Base-by-base conservation (phyloP, 2,888 invertebrate species). In the Xestobium rufovillosum region DNA sequence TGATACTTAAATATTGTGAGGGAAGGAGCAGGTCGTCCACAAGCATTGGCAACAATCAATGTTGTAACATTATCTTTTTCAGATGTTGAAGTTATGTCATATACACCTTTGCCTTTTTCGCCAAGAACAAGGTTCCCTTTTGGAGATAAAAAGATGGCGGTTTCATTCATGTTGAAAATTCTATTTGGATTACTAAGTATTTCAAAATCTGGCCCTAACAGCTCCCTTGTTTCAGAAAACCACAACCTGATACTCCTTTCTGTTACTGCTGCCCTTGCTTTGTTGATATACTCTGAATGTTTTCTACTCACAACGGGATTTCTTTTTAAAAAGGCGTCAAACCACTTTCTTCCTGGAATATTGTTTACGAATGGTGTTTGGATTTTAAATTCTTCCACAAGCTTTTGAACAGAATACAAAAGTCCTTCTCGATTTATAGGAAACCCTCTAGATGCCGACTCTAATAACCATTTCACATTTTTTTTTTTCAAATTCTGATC, bases 131-230 rank as follows among this genome's bases (percentile, higher is more conserved):
- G 31, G 12, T 23, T 14, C 14, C 33, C 42, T 29, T 44, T 42
- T 14, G 39, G 44, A 12, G 36, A 31, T 12, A 38, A 35, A 33
- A 31, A 42, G 4, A 44, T 30, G 14, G 42, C 39, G 4, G 39
- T 44, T 26, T 44, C 44, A 27, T 42, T 42, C 39, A 42, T 44
- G 27, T 38, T 38, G 10, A 26, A 35, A 10, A 38, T 31, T 8
- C 38, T 11, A n/a, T 29, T 23, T 14, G 41, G 34, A 19, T 35
- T 13, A 3, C 16, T 33, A 13, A 34, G 12, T n/a, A 25, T 16
- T 14, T 30, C 28, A 25, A 12, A 4, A 16, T 36, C 36, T 23
- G 28, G 11, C 9, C 38, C 41, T 38, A 38, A 17, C 9, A 41
- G 29, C 11, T 41, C 34, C 14, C 19, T 19, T 14, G 34, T 31